Evolutionary conservation across 2,113 vertebrate genomes (phyloP).

Genomic region (Lamprotornis superbus): DNA sequence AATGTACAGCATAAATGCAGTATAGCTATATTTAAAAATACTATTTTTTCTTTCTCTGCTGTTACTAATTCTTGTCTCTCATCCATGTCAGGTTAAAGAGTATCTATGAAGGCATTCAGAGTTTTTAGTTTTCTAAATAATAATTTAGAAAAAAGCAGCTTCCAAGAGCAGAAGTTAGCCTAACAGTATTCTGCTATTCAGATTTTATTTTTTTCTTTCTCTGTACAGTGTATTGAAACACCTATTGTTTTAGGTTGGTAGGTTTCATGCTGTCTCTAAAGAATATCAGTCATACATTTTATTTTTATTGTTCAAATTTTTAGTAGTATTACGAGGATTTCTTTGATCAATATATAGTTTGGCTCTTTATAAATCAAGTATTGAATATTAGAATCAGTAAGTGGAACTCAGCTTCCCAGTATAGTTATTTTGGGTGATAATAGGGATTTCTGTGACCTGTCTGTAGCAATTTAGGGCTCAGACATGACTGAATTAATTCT

Average conservation of each 20-base stretch:
- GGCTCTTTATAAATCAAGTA: not conserved
- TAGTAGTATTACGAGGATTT: conserved; percentile 11
- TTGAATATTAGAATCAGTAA: not conserved
- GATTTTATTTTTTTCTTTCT: not conserved
- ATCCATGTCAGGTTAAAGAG: not conserved
- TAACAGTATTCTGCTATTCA: not conserved
- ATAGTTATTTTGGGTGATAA: not conserved
- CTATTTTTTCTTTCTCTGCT: not conserved
- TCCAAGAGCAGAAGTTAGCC: not conserved
- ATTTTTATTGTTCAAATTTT: not conserved
- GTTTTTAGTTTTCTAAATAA: not conserved
- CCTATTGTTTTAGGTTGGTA: not conserved
- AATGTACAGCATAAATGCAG: not conserved
- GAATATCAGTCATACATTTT: not conserved
- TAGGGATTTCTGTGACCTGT: conserved; percentile 26
- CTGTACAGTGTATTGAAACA: not conserved
- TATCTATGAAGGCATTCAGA: not conserved
- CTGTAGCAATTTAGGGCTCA: conserved; percentile 8
- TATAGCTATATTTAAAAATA: not conserved
- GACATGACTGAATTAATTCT: conserved; percentile 41
- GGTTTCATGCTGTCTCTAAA: not conserved
- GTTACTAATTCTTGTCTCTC: not conserved
- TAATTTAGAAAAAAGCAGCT: not conserved
- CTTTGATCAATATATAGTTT: not conserved
- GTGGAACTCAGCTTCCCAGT: not conserved